Conservation (phyloP, 2,888 invertebrate genomes). For the Clepsis dumicolana region DNA sequence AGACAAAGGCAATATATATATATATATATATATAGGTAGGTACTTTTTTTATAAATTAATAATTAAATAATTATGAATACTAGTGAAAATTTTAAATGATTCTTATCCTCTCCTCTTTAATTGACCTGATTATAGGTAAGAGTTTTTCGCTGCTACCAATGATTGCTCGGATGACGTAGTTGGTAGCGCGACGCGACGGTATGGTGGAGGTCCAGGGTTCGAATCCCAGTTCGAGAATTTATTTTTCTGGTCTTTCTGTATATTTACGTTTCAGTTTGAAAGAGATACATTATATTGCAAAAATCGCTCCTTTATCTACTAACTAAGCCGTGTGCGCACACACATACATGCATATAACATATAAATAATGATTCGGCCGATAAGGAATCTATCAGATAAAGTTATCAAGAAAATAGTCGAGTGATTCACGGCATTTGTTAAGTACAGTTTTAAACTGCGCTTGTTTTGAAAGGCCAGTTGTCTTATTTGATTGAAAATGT, state of each 20-base stretch:
- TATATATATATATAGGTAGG: too few relatives aligned
- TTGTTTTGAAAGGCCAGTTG: neutral
- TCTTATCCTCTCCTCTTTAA: too few relatives aligned
- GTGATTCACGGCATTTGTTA: slow-evolving; percentile 18
- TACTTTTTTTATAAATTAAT: too few relatives aligned
- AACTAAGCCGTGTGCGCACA: neutral
- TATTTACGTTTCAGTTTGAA: too few relatives aligned
- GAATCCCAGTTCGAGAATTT: too few relatives aligned
- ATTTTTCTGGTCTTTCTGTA: too few relatives aligned
- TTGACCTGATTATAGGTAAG: neutral
- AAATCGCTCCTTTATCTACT: neutral
- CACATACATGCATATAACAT: neutral
- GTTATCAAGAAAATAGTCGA: slow-evolving; percentile 4
- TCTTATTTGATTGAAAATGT: neutral
- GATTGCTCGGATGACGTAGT: too few relatives aligned
- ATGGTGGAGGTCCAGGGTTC: too few relatives aligned
- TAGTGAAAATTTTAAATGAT: too few relatives aligned
- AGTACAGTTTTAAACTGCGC: neutral
- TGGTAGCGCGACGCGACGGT: too few relatives aligned
- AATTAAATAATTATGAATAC: too few relatives aligned
- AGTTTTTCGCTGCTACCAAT: neutral
- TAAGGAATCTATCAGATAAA: slow-evolving; percentile 39
- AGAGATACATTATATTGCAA: slow-evolving; percentile 5
- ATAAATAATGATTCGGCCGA: slow-evolving; percentile 9
- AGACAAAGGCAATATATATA: too few relatives aligned